Percentiles rank a stretch among this genome's conserved stretches.
These are phyloP conservation scores for Columba livia DNA, from an alignment of 2,113 vertebrate species.

Conservation along the genomic window DNA sequence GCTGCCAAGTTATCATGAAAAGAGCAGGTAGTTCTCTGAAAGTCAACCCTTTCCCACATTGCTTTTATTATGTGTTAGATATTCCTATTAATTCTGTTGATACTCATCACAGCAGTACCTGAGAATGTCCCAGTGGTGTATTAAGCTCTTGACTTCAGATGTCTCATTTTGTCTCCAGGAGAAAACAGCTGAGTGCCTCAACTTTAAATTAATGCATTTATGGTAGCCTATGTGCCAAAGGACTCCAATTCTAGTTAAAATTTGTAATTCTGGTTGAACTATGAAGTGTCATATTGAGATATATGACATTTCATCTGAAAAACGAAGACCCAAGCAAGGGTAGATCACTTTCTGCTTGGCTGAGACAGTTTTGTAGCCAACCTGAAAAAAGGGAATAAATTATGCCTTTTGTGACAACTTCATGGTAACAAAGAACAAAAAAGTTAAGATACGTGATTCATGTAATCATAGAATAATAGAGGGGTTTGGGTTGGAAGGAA, in stretches of 20 bases:
- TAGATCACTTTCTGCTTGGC: background rate
- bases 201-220: background rate
- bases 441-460: background rate
- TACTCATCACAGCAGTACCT: constrained; percentile 29
- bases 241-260: background rate
- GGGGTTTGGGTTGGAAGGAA: background rate
- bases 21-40: background rate
- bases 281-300: background rate
- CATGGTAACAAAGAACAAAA: background rate
- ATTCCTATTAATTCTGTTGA: constrained; percentile 33
- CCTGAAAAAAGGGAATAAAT: background rate
- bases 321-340: background rate
- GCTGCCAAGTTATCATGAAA: background rate
- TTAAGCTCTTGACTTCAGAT: constrained; percentile 40
- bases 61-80: background rate
- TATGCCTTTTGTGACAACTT: background rate
- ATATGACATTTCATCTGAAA: background rate
- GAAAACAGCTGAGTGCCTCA: background rate
- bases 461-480: background rate
- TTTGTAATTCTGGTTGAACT: background rate
- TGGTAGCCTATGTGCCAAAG: background rate
- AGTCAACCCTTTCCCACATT: background rate
- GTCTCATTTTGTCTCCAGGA: background rate
- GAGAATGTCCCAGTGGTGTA: constrained; percentile 19
- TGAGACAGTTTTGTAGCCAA: background rate